Base-by-base conservation (phyloP, 2,797 vertebrate genomes). In the Brachyalestes nurse region DNA sequence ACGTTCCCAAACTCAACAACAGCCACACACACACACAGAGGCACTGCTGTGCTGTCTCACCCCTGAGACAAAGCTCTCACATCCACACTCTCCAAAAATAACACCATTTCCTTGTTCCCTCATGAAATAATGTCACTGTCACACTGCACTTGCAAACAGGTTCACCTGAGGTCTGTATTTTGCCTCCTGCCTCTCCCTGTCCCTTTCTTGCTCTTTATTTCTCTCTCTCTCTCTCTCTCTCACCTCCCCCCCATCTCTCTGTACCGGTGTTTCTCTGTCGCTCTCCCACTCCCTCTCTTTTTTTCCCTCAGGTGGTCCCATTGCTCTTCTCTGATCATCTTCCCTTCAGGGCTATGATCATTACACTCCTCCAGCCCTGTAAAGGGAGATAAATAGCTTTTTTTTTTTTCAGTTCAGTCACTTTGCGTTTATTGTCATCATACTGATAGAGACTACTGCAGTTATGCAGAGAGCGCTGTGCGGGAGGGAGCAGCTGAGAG, bases 61-160 rank as follows among this genome's bases (percentile, higher is more conserved):
- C 55, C 5, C 5, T 58, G 55, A 6, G 55, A 58, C 17, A 5
- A 57, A 8, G 19, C 17, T 57, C 51, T 53, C 38, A 72, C 58
- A 34, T 25, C 64, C 25, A 77, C n/a, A 53, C 28, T 72, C 51
- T 64, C 19, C 71, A 82, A 64, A 78, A 81, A 80, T 75, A 86
- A 82, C 80, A 78, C 38, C 49, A 23, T 72, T 58, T 28, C 55
- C 55, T 74, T 75, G 80, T 81, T 77, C 69, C 60, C 49, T 77
- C 74, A 72, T 19, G 6, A 58, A 66, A 66, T 57, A 77, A 82
- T 66, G 49, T 57, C 80, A 82, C 80, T 58, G 19, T 82, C 70
- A 34, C 80, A 77, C 53, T 77, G 67, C 38, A 61, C 51, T 38
- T 53, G 72, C 53, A 69, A 61, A 62, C 55, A 47, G 45, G 42